These are phyloP conservation scores for Loriculus beryllinus DNA, from an alignment of 2,797 vertebrate species.

Conservation along the genomic window DNA sequence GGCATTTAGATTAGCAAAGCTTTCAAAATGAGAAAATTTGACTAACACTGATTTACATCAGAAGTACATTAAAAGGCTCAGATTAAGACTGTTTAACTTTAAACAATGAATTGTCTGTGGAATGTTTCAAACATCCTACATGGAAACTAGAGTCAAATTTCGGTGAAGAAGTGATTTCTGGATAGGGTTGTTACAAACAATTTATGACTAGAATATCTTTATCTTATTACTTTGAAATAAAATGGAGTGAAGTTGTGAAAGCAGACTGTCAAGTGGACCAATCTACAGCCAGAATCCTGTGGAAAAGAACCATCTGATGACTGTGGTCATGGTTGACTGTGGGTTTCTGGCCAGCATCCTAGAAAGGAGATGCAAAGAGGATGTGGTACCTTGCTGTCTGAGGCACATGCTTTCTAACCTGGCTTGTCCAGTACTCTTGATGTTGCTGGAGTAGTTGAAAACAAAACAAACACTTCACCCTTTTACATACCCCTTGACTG, in stretches of 20 bases:
- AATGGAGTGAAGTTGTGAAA: neutral
- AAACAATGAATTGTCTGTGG: neutral
- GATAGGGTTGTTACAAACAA: neutral
- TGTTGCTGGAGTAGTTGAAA: neutral
- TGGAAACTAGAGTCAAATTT: neutral
- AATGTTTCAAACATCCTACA: neutral
- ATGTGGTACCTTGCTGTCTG: neutral
- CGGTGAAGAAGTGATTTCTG: neutral
- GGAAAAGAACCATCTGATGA: neutral
- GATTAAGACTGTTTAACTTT: conserved; percentile 1
- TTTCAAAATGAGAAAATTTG: neutral
- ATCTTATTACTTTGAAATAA: neutral
- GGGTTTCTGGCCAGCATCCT: neutral
- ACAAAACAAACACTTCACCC: neutral
- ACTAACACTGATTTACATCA: conserved; percentile 2
- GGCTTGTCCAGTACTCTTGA: neutral
- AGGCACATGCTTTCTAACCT: neutral
- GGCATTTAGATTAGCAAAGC: neutral
- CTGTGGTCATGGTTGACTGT: neutral
- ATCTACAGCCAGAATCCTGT: neutral
- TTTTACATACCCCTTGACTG: neutral
- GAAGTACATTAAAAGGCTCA: neutral
- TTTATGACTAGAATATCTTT: neutral
- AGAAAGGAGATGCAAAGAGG: neutral
- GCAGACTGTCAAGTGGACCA: neutral